phyloP scores from a whole-genome alignment of 2,888 invertebrate genomes.

The Andrena hattorfiana region DNA sequence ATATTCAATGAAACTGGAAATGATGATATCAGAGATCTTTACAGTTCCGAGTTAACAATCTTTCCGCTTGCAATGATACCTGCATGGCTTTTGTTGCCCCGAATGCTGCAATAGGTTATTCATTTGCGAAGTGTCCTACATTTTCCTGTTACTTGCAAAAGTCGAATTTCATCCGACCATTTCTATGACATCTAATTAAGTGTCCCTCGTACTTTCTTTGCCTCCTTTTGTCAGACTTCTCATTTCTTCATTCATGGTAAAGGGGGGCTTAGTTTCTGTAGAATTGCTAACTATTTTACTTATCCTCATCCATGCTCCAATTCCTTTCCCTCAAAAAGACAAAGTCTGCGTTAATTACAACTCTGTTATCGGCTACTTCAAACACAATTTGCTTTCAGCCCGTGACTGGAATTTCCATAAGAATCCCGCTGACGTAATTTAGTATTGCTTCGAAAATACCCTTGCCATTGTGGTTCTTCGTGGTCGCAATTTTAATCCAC shows the following conservation, averaged over 20 bases:
- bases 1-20: too few species aligned
- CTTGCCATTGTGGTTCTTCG: background rate
- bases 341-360: slow-evolving; percentile 38
- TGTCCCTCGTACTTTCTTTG: too few species aligned
- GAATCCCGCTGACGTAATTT: background rate
- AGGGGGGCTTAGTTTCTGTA: too few species aligned
- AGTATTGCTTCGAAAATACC: background rate
- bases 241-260: too few species aligned
- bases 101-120: background rate
- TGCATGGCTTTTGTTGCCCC: too few species aligned
- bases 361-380: slow-evolving; percentile 9
- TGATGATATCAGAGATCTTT: too few species aligned
- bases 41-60: too few species aligned
- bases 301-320: slow-evolving; percentile 6
- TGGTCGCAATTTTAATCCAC: background rate
- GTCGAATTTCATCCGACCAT: slow-evolving; percentile 51
- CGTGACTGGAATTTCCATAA: slow-evolving; percentile 23
- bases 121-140: slow-evolving; percentile 27
- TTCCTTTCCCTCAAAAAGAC: background rate
- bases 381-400: background rate
- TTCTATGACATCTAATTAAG: too few species aligned
- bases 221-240: too few species aligned
- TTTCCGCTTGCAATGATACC: too few species aligned
- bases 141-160: slow-evolving; percentile 50
- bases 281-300: too few species aligned